Evolutionary conservation across 2,888 invertebrate genomes (phyloP), one percentile per base, ranked within the genome.

Genomic region (Psococerastis gibbosa): DNA sequence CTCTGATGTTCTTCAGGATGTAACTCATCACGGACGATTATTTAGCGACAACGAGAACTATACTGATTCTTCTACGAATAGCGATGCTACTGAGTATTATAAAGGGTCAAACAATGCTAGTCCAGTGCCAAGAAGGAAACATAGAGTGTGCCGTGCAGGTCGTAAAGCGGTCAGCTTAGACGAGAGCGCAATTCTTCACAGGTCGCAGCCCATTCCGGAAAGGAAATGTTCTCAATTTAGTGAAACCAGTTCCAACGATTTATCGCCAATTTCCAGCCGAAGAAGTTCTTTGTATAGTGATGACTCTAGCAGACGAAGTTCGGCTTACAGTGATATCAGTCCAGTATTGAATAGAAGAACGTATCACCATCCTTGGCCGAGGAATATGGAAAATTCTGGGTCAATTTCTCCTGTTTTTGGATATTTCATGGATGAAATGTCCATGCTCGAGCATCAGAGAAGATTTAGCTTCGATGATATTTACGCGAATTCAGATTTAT

Each of bases 1-100:
- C 22, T 38, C 38, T 3, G 38, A 38, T 11, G 38, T 22, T 4
- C 22, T 38, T 11, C 20, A 20, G 3, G 38, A 38, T 17, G n/a
- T 2, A 62, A 61, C 50, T 66, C 66, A 47, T 58, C 67, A 13
- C 50, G 60, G 47, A 57, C 43, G 56, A 57, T 17, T 32, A 45
- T 50, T 61, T 45, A 59, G 59, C 47, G 54, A 38, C 20, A 18
- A 15, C 5, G 38, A 38, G 18, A 38, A 38, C 20, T n/a, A 13
- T 9, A 38, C 38, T 3, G 38, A 38, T 38, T 38, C 38, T 3
- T 38, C 38, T 13, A 38, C 38, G 4, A 38, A 38, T 11, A 38
- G 38, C 20, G 38, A 38, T 17, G 38, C 38, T 20, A 38, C 38
- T 22, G 38, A 38, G 20, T 38, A 38, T 20, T 38, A 38, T 20